Evolutionary conservation across 1,140 invertebrate genomes (phyloP).

Genomic region (Drosophila sucinea): DNA sequence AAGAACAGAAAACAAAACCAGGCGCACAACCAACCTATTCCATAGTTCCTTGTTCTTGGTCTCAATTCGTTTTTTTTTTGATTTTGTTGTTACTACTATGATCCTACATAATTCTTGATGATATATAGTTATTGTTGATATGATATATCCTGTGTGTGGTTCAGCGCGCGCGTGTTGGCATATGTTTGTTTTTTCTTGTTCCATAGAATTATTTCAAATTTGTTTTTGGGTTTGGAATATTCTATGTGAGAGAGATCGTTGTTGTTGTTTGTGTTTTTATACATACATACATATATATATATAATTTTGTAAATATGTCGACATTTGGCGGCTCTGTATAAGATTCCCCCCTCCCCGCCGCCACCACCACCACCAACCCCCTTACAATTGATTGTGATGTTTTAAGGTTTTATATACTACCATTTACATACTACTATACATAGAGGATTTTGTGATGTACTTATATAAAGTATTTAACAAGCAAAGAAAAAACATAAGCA

Average conservation of each 20-base stretch:
- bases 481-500: slow-evolving; percentile 28
- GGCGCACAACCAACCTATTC: slow-evolving; percentile 22
- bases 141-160: slow-evolving; percentile 42
- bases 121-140: slow-evolving; percentile 12
- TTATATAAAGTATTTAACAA: slow-evolving; percentile 12
- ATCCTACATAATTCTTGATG: background rate
- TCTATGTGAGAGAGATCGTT: slow-evolving; percentile 47
- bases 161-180: slow-evolving; percentile 68
- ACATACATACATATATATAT: background rate
- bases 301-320: slow-evolving; percentile 81
- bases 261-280: slow-evolving; percentile 41
- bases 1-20: slow-evolving; percentile 45
- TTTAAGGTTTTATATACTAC: background rate
- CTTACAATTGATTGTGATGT: slow-evolving; percentile 3
- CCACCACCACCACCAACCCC: background rate
- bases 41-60: slow-evolving; percentile 11
- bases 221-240: slow-evolving; percentile 38
- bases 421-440: slow-evolving; percentile 8
- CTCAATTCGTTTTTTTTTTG: background rate
- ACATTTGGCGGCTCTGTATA: slow-evolving; percentile 50
- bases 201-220: slow-evolving; percentile 25
- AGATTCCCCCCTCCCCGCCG: background rate
- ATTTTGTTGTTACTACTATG: background rate
- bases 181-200: slow-evolving; percentile 53
- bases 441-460: slow-evolving; percentile 31